Conservation (phyloP, 2,797 vertebrate genomes). For the Nannoperca australis region DNA sequence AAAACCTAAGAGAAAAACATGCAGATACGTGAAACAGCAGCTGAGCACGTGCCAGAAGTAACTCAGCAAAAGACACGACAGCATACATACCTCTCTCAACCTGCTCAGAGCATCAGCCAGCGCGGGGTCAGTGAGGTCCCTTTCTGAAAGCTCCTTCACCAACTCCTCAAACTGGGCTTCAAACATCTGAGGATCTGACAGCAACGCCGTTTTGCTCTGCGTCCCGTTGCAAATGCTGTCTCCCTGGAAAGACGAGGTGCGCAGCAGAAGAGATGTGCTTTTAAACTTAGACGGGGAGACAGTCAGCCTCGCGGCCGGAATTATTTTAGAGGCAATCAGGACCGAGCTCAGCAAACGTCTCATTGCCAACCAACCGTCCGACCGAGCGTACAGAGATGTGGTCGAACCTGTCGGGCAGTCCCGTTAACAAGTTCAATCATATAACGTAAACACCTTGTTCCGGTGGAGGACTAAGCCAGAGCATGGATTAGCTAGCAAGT, state of each 20-base stretch:
- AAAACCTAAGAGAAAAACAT: slow-evolving; percentile 82
- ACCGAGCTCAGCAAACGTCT: slow-evolving; percentile 48
- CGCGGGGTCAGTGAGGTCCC: slow-evolving; percentile 84
- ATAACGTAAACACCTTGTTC: not conserved
- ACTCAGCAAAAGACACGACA: not conserved
- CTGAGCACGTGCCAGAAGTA: not conserved
- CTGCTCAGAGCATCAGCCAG: slow-evolving; percentile 86
- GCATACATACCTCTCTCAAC: slow-evolving; percentile 75
- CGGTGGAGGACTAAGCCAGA: not conserved
- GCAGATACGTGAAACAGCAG: not conserved
- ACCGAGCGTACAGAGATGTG: not conserved
- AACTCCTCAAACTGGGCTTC: slow-evolving; percentile 88
- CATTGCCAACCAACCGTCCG: slow-evolving; percentile 40
- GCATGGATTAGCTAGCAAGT: slow-evolving; percentile 38
- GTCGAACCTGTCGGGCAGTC: not conserved
- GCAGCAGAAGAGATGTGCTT: slow-evolving; percentile 13
- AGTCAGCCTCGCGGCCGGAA: slow-evolving; percentile 21
- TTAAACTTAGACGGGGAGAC: slow-evolving; percentile 3
- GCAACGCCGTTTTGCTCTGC: slow-evolving; percentile 60
- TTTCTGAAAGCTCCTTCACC: slow-evolving; percentile 88
- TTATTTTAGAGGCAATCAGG: slow-evolving; percentile 27
- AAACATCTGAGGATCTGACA: slow-evolving; percentile 86
- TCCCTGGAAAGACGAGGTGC: slow-evolving; percentile 69
- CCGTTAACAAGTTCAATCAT: not conserved
- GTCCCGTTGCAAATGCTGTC: slow-evolving; percentile 76